These are phyloP conservation scores for Aproaerema taeniolella DNA, from an alignment of 2,888 invertebrate genomes.

Conservation along the genomic window DNA sequence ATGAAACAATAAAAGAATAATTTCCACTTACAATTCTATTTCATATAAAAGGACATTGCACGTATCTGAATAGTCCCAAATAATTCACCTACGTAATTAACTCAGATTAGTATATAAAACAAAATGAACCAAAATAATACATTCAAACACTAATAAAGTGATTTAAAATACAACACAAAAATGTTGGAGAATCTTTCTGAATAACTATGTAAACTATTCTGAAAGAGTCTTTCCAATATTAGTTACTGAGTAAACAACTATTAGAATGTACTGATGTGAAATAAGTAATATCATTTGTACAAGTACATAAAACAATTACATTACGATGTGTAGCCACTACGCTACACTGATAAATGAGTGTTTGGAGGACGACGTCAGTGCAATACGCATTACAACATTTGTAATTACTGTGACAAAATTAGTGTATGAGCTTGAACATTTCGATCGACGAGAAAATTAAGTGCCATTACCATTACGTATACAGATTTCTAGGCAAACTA, in stretches of 20 bases:
- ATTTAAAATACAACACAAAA: conserved; percentile 41
- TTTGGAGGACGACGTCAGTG: too few relatives aligned
- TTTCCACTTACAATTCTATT: too few relatives aligned
- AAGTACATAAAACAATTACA: conserved; percentile 30
- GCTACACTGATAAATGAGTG: too few relatives aligned
- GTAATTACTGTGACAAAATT: too few relatives aligned
- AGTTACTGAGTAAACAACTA: conserved; percentile 19
- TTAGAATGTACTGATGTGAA: conserved; percentile 27
- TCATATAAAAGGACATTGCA: too few relatives aligned
- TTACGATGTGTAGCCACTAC: too few relatives aligned
- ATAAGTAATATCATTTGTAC: conserved; percentile 38
- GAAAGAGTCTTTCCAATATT: conserved; percentile 16
- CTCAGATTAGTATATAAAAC: conserved; percentile 35
- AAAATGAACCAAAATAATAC: conserved; percentile 34
- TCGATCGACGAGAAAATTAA: too few relatives aligned
- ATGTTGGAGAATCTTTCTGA: not conserved
- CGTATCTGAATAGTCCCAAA: conserved; percentile 16
- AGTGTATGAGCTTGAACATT: too few relatives aligned
- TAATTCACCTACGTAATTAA: conserved; percentile 37
- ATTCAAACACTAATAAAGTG: conserved; percentile 32
- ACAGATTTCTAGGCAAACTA: too few relatives aligned
- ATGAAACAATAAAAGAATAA: too few relatives aligned
- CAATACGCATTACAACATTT: too few relatives aligned
- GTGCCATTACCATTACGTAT: too few relatives aligned
- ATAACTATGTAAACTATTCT: not conserved